A percentile compares a stretch with the other conserved stretches of the same genome.
Conservation (phyloP, 2,113 vertebrate species). For the Embiotoca jacksoni region DNA sequence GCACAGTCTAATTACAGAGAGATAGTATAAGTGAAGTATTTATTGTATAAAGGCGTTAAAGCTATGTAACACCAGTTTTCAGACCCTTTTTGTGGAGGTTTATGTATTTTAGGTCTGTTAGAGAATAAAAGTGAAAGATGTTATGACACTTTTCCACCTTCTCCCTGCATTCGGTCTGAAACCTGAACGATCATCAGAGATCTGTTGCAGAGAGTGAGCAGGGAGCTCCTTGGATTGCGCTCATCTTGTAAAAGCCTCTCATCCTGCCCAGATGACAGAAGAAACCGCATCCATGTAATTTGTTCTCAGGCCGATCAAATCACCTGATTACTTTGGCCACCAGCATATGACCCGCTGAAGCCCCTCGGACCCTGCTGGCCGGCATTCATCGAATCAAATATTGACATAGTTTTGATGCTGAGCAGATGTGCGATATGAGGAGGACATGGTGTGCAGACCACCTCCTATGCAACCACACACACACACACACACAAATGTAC, state of each 20-base stretch:
- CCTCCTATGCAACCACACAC: conserved; percentile 50
- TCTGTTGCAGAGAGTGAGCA: conserved; percentile 1
- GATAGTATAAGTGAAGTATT: background rate
- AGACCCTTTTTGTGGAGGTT: background rate
- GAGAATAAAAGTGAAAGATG: background rate
- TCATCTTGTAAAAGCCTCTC: conserved; percentile 31
- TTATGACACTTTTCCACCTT: background rate
- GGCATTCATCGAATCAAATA: conserved; percentile 43
- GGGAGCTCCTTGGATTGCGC: conserved; percentile 10
- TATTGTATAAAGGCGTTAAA: background rate
- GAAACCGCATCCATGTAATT: conserved; percentile 51
- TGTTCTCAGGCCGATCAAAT: conserved; percentile 60
- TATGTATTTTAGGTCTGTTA: background rate
- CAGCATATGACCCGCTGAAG: conserved; percentile 44
- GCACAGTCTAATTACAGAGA: background rate
- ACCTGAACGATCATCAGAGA: conserved; percentile 24
- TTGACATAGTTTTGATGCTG: conserved; percentile 64
- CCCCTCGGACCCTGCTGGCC: conserved; percentile 27
- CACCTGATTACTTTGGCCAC: conserved; percentile 60
- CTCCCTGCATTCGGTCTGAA: conserved; percentile 2
- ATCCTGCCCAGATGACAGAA: conserved; percentile 43
- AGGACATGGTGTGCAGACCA: conserved; percentile 60
- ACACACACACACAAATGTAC: conserved; percentile 45
- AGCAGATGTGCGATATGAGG: conserved; percentile 74
- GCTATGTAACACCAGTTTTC: background rate